Percentiles rank a stretch among this genome's conserved stretches.
These are phyloP conservation scores for Anguilla obscura DNA, from an alignment of 2,797 vertebrate genomes.

Conservation along the genomic window DNA sequence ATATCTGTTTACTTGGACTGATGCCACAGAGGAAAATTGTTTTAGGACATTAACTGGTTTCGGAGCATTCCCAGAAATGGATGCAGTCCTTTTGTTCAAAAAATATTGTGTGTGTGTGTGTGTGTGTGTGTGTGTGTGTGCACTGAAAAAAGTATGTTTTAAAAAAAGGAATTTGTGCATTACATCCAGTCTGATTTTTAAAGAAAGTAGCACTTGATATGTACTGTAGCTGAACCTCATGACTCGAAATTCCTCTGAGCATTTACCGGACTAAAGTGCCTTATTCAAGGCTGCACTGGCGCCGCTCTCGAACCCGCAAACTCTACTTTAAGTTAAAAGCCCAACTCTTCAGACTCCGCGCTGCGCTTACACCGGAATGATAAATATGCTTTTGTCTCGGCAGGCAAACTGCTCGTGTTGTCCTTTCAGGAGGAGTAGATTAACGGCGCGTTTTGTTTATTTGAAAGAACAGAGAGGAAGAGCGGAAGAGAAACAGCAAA, in stretches of 20 bases:
- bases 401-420: neutral
- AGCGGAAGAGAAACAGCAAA: neutral
- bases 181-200: no score
- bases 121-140: neutral
- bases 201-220: neutral
- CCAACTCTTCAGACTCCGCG: neutral
- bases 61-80: no score
- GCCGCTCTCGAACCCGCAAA: neutral
- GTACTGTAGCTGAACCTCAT: neutral
- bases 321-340: neutral
- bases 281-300: neutral
- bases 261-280: neutral
- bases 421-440: neutral
- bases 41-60: no score
- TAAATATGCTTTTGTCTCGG: neutral
- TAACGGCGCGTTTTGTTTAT: neutral
- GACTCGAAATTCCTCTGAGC: neutral
- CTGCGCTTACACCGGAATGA: neutral
- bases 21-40: no score
- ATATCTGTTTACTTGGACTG: no score
- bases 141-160: neutral
- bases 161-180: no score
- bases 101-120: neutral
- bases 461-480: neutral
- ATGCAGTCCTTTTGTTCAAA: no score